A percentile compares a stretch with the other conserved stretches of the same genome.
Conservation (phyloP, 2,797 vertebrate species). For the Catharus ustulatus region DNA sequence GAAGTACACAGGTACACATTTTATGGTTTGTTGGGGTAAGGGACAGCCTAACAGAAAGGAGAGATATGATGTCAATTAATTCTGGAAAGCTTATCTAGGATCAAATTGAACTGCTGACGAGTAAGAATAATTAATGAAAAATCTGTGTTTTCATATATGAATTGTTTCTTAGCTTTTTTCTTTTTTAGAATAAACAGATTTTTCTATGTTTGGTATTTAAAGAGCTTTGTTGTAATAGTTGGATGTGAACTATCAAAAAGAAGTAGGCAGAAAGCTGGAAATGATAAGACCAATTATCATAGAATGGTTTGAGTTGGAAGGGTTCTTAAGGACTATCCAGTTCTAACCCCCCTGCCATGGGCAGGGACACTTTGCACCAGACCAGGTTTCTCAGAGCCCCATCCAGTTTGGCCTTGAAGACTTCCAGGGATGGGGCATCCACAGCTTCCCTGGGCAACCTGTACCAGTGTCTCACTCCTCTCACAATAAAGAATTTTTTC, state of each 20-base stretch:
- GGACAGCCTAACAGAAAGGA: background rate
- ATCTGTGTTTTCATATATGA: background rate
- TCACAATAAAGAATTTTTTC: background rate
- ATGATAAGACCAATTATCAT: background rate
- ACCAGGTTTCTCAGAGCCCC: background rate
- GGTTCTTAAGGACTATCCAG: background rate
- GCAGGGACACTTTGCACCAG: background rate
- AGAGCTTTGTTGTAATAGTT: background rate
- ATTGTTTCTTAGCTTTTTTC: background rate
- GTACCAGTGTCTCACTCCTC: background rate
- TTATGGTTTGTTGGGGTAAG: background rate
- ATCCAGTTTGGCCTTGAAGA: background rate
- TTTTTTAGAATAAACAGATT: background rate
- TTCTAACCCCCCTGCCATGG: background rate
- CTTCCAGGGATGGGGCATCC: background rate
- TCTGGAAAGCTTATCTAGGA: background rate
- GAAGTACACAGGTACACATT: background rate
- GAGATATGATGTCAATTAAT: background rate
- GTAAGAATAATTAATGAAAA: background rate
- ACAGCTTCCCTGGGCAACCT: background rate
- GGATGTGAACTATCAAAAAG: background rate
- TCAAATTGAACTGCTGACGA: background rate
- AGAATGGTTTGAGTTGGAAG: background rate
- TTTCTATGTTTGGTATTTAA: background rate
- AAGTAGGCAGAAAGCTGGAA: background rate